Percentiles rank a stretch among this genome's conserved stretches.
These are phyloP conservation scores for Pheosia tremula DNA, from an alignment of 2,888 invertebrate genomes.

Conservation along the genomic window DNA sequence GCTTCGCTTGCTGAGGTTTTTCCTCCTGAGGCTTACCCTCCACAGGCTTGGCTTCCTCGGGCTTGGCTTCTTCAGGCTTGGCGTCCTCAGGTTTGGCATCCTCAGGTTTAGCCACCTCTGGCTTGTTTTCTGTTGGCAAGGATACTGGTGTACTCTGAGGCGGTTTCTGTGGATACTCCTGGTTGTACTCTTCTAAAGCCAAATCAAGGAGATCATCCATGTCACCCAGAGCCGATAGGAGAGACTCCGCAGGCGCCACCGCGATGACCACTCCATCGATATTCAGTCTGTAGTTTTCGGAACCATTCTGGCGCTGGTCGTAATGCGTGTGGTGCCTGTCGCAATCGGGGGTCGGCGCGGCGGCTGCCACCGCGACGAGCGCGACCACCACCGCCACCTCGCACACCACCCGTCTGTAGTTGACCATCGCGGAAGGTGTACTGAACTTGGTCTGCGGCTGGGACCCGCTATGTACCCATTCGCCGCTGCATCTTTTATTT, in stretches of 20 bases:
- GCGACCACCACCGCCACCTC: conserved; percentile 59
- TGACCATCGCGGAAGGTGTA: conserved; percentile 76
- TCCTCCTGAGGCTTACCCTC: conserved; percentile 34
- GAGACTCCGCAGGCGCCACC: conserved; percentile 85
- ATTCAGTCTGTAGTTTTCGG: conserved; percentile 89
- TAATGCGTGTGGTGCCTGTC: conserved; percentile 54
- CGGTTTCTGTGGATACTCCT: conserved; percentile 45
- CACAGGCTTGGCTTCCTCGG: conserved; percentile 31
- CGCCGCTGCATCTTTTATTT: conserved; percentile 81
- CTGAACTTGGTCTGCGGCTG: conserved; percentile 62
- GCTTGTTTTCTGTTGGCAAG: conserved; percentile 31
- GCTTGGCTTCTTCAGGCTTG: conserved; percentile 29
- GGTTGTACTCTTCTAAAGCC: conserved; percentile 51
- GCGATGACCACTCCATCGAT: conserved; percentile 88
- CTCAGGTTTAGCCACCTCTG: conserved; percentile 31
- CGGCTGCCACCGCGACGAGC: conserved; percentile 38
- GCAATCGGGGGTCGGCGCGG: conserved; percentile 57
- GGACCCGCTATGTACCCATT: conserved; percentile 73
- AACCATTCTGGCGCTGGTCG: conserved; percentile 92
- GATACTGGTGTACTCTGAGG: conserved; percentile 26
- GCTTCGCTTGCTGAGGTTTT: conserved; percentile 36
- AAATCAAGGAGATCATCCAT: conserved; percentile 72
- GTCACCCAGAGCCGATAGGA: conserved; percentile 82
- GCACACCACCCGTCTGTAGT: conserved; percentile 76
- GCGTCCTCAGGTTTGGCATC: conserved; percentile 28